Evolutionary conservation across 92 coral and sea anemone genomes (phyloP).

Genomic region (Zoanthus solanderi): DNA sequence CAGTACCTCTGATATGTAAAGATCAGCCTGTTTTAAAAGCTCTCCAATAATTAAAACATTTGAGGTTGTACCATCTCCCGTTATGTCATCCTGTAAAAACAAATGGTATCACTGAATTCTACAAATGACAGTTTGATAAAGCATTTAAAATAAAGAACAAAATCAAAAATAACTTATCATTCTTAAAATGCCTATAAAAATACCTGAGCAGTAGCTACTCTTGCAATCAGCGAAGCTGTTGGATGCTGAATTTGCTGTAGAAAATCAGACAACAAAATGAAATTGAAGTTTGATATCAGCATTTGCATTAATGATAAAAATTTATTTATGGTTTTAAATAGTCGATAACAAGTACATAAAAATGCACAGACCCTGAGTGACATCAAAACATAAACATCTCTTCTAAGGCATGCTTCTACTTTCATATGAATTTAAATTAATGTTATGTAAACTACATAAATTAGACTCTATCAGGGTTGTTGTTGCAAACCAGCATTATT

Average conservation of each 20-base stretch:
- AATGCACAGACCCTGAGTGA: too few species aligned
- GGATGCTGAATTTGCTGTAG: constrained; percentile 97
- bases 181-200: too few species aligned
- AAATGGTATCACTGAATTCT: background rate
- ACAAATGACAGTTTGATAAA: background rate
- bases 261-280: background rate
- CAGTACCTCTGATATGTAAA: constrained; percentile 90
- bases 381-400: too few species aligned
- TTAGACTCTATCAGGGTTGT: too few species aligned
- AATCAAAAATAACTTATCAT: background rate
- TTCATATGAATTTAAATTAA: too few species aligned
- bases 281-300: too few species aligned
- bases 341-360: too few species aligned
- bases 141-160: background rate
- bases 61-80: constrained; percentile 99
- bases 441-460: too few species aligned
- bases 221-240: constrained; percentile 98
- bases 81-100: constrained; percentile 87
- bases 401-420: too few species aligned
- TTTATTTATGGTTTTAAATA: too few species aligned
- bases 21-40: constrained; percentile 94
- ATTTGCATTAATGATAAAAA: too few species aligned
- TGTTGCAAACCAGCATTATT: too few species aligned
- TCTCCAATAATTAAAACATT: constrained; percentile 98
- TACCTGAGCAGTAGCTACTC: constrained; percentile 99